Percentiles rank a stretch among this genome's conserved stretches.
phyloP scores from a whole-genome alignment of 2,797 vertebrate species.

The Danio kyathit region DNA sequence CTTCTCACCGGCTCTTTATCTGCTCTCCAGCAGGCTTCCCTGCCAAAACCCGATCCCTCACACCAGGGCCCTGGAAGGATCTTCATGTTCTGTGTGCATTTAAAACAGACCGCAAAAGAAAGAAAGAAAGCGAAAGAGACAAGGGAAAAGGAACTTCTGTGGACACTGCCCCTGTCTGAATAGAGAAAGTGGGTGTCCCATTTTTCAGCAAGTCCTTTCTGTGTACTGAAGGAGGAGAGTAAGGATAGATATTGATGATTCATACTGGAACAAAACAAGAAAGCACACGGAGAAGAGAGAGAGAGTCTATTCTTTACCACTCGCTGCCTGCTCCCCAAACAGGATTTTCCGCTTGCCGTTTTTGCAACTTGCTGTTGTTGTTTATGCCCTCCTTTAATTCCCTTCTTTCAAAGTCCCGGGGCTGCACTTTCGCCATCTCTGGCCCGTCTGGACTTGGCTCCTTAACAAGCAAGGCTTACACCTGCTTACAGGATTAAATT shows the following conservation, averaged over 20 bases:
- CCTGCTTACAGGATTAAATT: constrained; percentile 89
- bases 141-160: constrained; percentile 68
- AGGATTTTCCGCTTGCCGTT: constrained; percentile 76
- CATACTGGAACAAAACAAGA: constrained; percentile 47
- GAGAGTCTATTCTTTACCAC: constrained; percentile 54
- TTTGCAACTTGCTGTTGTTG: constrained; percentile 75
- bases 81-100: constrained; percentile 62
- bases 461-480: constrained; percentile 84
- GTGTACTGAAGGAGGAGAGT: constrained; percentile 51
- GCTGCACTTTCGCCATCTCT: constrained; percentile 67
- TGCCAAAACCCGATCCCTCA: constrained; percentile 79
- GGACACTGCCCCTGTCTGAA: constrained; percentile 66
- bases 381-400: constrained; percentile 74
- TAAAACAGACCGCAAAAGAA: constrained; percentile 53
- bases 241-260: constrained; percentile 65
- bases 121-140: constrained; percentile 63
- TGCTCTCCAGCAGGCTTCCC: constrained; percentile 70
- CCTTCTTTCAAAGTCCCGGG: constrained; percentile 71
- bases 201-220: constrained; percentile 67
- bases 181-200: constrained; percentile 66
- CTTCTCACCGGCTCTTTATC: constrained; percentile 70
- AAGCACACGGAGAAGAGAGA: constrained; percentile 63
- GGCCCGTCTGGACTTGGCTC: constrained; percentile 78
- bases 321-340: constrained; percentile 66
- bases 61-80: constrained; percentile 72